phyloP scores from a whole-genome alignment of 2,888 invertebrate genomes.

The Dynastes grantii region DNA sequence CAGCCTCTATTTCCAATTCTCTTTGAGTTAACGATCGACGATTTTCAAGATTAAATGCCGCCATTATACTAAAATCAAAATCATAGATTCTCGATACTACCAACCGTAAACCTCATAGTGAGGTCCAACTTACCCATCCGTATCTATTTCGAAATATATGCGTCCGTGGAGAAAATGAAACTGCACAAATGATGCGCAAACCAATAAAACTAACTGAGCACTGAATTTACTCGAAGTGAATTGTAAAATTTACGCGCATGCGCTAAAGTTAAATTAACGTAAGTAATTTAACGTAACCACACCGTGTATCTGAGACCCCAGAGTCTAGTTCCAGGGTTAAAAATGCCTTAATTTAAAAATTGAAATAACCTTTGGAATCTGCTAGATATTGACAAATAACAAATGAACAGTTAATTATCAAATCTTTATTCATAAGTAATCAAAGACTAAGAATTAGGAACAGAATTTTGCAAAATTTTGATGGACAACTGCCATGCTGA shows the following conservation, averaged over 20 bases:
- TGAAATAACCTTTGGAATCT: too few species aligned
- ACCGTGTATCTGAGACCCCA: conserved; percentile 30
- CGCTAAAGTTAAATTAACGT: conserved; percentile 21
- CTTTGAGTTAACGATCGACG: too few species aligned
- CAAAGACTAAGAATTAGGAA: too few species aligned
- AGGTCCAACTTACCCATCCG: conserved; percentile 30
- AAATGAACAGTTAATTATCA: too few species aligned
- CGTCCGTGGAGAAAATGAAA: conserved; percentile 21
- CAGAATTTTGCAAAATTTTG: too few species aligned
- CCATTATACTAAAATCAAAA: conserved; percentile 19
- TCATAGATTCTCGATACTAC: conserved; percentile 3
- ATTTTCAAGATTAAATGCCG: neutral
- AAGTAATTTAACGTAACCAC: too few species aligned
- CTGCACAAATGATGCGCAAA: neutral
- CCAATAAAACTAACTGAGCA: conserved; percentile 22
- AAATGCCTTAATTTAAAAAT: too few species aligned
- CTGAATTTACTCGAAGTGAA: conserved; percentile 43
- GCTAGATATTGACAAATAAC: too few species aligned
- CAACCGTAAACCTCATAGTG: conserved; percentile 37
- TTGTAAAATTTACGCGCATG: conserved; percentile 13
- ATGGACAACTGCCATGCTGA: too few species aligned
- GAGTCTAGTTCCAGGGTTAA: conserved; percentile 40
- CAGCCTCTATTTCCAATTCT: conserved; percentile 18
- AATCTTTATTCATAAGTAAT: too few species aligned
- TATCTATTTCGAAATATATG: conserved; percentile 16